These are phyloP conservation scores for Saguinus imperator DNA, from an alignment of 2,113 vertebrate species.

Conservation along the genomic window DNA sequence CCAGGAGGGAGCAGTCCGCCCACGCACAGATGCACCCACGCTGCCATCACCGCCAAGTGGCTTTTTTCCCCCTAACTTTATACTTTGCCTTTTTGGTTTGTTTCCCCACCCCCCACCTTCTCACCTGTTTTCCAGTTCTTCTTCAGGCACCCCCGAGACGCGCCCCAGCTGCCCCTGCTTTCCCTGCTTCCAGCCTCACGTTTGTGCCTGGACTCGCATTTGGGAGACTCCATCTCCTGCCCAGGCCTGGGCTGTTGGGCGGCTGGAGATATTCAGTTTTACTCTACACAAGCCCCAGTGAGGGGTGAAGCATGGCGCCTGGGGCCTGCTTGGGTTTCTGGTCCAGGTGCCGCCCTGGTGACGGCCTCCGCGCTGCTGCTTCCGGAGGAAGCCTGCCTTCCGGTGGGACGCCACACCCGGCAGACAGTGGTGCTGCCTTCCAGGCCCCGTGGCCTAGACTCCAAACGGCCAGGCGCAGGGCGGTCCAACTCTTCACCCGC, in stretches of 20 bases:
- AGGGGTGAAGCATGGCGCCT: background rate
- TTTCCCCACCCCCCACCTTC: background rate
- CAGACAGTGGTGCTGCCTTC: background rate
- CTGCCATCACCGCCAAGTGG: background rate
- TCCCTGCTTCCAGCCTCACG: background rate
- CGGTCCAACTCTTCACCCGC: background rate
- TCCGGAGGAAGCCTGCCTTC: background rate
- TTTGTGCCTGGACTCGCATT: background rate
- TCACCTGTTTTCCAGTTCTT: background rate
- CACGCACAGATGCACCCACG: background rate
- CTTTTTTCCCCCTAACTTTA: background rate
- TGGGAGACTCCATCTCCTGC: background rate
- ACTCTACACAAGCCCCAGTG: background rate
- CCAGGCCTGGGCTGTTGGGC: background rate
- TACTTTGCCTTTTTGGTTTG: slow-evolving; percentile 65
- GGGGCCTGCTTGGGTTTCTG: background rate
- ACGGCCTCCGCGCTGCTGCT: background rate
- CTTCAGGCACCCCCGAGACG: slow-evolving; percentile 8
- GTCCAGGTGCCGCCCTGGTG: rapidly evolving
- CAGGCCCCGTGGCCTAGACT: background rate
- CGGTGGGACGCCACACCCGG: rapidly evolving
- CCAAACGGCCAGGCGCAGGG: background rate
- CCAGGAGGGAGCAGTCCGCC: slow-evolving; percentile 86
- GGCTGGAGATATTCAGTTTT: background rate
- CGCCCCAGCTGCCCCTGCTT: background rate